Percentiles rank a stretch among this genome's conserved stretches.
phyloP scores from a whole-genome alignment of 2,888 invertebrate genomes.

The Theristus sp. region DNA sequence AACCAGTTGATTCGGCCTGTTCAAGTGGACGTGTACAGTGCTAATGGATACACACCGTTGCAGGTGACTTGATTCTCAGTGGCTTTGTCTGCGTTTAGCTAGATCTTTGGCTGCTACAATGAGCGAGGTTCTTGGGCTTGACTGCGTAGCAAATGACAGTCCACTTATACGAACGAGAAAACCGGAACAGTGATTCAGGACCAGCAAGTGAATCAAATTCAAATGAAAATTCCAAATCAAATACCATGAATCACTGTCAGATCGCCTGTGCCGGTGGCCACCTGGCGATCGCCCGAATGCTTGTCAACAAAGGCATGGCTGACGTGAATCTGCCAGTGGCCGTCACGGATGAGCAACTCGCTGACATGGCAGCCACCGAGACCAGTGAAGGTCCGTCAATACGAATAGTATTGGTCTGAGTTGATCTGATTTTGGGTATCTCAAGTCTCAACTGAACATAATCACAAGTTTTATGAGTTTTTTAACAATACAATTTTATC shows the following conservation, averaged over 20 bases:
- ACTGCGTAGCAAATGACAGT: too few species aligned
- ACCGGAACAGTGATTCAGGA: too few species aligned
- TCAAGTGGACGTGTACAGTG: slow-evolving; percentile 21
- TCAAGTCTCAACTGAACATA: too few species aligned
- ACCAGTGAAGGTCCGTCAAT: neutral
- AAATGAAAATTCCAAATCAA: too few species aligned
- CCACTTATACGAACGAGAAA: too few species aligned
- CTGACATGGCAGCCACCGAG: neutral
- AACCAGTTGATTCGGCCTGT: slow-evolving; percentile 11
- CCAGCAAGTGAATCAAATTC: too few species aligned
- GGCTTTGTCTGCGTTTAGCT: slow-evolving; percentile 9
- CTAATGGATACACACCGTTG: slow-evolving; percentile 21
- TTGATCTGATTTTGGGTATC: too few species aligned
- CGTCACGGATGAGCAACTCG: slow-evolving; percentile 27
- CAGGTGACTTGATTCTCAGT: slow-evolving; percentile 14
- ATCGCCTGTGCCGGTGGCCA: neutral
- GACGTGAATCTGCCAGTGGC: slow-evolving; percentile 52
- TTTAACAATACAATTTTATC: too few species aligned
- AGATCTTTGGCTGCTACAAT: slow-evolving; percentile 11
- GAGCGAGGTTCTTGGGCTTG: neutral
- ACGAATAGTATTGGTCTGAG: too few species aligned
- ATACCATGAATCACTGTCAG: neutral
- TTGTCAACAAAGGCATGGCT: slow-evolving; percentile 45
- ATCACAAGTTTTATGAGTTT: neutral
- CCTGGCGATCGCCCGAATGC: slow-evolving; percentile 2